These are phyloP conservation scores for Eremophila alpestris DNA, from an alignment of 2,797 vertebrate species.

Conservation along the genomic window DNA sequence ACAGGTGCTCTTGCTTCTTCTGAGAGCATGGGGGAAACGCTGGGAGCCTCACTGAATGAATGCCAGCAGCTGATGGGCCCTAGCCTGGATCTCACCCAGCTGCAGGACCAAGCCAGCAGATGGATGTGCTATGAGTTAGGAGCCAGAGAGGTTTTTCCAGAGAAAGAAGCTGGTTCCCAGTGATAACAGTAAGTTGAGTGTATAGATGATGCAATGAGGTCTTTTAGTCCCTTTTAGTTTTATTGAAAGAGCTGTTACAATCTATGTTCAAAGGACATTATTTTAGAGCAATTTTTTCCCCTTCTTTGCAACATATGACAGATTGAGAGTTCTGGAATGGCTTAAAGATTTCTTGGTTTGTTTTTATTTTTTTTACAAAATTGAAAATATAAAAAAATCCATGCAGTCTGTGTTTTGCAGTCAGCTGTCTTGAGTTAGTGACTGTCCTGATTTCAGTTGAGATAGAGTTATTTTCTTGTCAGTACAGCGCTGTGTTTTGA, in stretches of 20 bases:
- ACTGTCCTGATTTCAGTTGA: not conserved
- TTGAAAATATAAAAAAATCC: not conserved
- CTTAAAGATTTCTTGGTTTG: not conserved
- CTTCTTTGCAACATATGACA: not conserved
- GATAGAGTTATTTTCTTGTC: not conserved
- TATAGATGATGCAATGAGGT: too few relatives aligned
- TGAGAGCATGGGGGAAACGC: not conserved
- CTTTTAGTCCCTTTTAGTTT: not conserved
- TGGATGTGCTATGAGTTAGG: accelerated
- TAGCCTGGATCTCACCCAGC: too few relatives aligned
- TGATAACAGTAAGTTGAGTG: not conserved
- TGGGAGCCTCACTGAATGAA: not conserved
- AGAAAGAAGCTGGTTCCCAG: not conserved
- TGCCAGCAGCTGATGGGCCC: too few relatives aligned
- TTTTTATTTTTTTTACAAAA: not conserved
- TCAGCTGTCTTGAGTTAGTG: not conserved
- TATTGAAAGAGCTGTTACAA: not conserved
- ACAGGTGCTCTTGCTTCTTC: not conserved
- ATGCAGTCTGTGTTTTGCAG: not conserved
- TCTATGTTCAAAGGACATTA: not conserved
- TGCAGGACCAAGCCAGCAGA: not conserved
- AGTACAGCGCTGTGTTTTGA: not conserved
- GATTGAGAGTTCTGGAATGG: not conserved
- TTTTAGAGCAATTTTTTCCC: accelerated
- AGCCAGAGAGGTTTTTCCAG: not conserved